Conservation (phyloP, 2,113 vertebrate genomes). For the Struthio camelus region DNA sequence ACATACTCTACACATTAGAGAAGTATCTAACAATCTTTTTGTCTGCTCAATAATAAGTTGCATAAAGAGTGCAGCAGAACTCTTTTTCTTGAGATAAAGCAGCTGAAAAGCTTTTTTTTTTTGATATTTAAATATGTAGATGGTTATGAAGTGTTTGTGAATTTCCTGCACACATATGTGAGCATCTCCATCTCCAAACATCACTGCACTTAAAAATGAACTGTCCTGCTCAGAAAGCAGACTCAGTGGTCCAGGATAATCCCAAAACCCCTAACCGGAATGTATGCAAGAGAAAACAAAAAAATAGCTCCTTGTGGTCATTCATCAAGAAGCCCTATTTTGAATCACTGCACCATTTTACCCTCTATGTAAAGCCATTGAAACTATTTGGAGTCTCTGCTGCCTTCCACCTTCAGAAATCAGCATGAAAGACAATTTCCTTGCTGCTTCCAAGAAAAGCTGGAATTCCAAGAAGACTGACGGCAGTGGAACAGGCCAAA, state of each 20-base stretch:
- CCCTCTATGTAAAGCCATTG: background rate
- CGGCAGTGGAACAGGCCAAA: background rate
- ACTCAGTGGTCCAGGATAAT: background rate
- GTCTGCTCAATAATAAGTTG: constrained; percentile 26
- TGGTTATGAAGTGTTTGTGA: background rate
- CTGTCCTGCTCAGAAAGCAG: background rate
- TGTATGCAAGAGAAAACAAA: background rate
- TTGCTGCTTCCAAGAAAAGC: background rate
- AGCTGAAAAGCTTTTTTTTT: background rate
- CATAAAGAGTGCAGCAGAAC: background rate
- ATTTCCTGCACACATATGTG: background rate
- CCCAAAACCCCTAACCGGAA: background rate
- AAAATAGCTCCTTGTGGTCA: background rate
- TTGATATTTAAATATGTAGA: background rate
- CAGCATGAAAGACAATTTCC: background rate
- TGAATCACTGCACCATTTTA: background rate
- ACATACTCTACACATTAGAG: background rate
- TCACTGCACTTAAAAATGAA: background rate
- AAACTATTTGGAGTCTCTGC: background rate
- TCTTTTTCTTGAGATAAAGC: background rate
- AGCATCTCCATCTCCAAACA: background rate
- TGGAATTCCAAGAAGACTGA: background rate
- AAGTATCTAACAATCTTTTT: constrained; percentile 20
- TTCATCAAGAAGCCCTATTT: background rate
- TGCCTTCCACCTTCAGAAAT: background rate